Conservation (phyloP, 2,113 vertebrate genomes). For the Triplophysa siluroides region DNA sequence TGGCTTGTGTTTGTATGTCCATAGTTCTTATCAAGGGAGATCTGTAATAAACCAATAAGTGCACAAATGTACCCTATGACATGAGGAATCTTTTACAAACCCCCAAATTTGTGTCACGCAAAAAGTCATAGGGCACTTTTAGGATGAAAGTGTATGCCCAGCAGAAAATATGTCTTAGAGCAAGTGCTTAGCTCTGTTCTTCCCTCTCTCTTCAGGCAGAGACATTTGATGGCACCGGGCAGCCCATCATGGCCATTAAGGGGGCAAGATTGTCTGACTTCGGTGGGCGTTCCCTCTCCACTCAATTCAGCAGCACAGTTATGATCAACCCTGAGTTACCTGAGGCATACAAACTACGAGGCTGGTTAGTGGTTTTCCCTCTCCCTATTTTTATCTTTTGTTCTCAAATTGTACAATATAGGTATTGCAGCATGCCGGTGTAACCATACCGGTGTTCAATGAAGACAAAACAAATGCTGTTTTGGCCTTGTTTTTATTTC, state of each 20-base stretch:
- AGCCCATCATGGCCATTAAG: slow-evolving; percentile 92
- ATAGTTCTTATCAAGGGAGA: not conserved
- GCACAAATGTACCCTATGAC: too few relatives aligned
- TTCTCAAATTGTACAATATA: not conserved
- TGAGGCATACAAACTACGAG: slow-evolving; percentile 92
- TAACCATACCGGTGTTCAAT: slow-evolving; percentile 13
- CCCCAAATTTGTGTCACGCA: too few relatives aligned
- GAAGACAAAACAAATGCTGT: not conserved
- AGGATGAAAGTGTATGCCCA: too few relatives aligned
- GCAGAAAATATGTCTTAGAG: not conserved
- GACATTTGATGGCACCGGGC: slow-evolving; percentile 89
- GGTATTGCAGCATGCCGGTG: not conserved
- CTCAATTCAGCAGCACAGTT: slow-evolving; percentile 88
- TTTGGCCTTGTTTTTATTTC: slow-evolving; percentile 12
- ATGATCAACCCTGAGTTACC: slow-evolving; percentile 94
- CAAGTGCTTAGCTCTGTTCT: not conserved
- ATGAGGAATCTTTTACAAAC: too few relatives aligned
- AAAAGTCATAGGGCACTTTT: too few relatives aligned
- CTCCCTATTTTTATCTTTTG: not conserved
- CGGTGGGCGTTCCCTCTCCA: slow-evolving; percentile 91
- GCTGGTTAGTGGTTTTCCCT: slow-evolving; percentile 81
- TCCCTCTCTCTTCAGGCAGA: slow-evolving; percentile 79
- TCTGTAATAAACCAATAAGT: not conserved
- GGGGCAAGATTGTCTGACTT: slow-evolving; percentile 94
- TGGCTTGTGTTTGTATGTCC: not conserved